Evolutionary conservation across 2,888 invertebrate species (phyloP).

Genomic region (Rotaria magnacalcarata): DNA sequence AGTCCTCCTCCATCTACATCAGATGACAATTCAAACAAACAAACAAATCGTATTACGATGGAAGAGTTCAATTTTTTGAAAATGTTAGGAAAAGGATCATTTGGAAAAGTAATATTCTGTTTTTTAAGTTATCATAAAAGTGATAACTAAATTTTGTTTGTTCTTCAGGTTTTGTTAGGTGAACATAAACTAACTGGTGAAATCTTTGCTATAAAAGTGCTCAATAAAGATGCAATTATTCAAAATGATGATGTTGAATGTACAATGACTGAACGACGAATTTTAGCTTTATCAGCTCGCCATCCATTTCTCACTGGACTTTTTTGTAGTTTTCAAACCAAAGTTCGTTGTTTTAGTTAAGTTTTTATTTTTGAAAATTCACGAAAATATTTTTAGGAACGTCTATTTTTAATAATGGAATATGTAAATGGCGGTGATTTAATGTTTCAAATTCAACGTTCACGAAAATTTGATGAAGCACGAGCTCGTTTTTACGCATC

Average conservation of each 20-base stretch:
- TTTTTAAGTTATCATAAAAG: neutral
- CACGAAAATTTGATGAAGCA: slow-evolving; percentile 92
- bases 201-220: slow-evolving; percentile 69
- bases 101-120: slow-evolving; percentile 69
- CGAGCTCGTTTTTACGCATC: slow-evolving; percentile 92
- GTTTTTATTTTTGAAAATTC: neutral
- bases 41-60: slow-evolving; percentile 47
- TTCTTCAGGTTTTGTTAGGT: slow-evolving; percentile 80
- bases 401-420: slow-evolving; percentile 98
- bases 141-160: neutral
- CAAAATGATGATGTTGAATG: slow-evolving; percentile 99
- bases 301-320: slow-evolving; percentile 96
- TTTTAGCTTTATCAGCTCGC: slow-evolving; percentile 87
- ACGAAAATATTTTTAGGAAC: slow-evolving; percentile 64
- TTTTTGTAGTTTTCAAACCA: slow-evolving; percentile 92
- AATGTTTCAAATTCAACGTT: slow-evolving; percentile 98
- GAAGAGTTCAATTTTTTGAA: slow-evolving; percentile 93
- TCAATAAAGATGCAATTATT: slow-evolving; percentile 94
- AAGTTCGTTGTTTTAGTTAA: slow-evolving; percentile 60
- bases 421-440: slow-evolving; percentile 85
- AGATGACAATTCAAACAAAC: neutral
- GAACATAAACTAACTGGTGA: slow-evolving; percentile 87
- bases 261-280: slow-evolving; percentile 95
- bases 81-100: slow-evolving; percentile 96
- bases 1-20: neutral